phyloP scores from a whole-genome alignment of 2,113 vertebrate species.

The Aegypius monachus region DNA sequence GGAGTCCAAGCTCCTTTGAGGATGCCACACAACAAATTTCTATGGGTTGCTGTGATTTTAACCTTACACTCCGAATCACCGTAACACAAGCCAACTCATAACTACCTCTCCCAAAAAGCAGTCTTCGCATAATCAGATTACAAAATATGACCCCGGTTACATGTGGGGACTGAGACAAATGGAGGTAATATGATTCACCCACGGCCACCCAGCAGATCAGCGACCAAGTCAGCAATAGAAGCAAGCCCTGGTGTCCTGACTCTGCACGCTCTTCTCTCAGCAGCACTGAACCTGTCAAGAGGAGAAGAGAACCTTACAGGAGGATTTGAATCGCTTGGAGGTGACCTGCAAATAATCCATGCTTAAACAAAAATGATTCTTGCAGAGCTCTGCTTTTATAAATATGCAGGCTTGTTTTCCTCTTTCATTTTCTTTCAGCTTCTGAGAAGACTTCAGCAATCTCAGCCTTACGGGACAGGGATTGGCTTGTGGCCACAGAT shows the following conservation, averaged over 20 bases:
- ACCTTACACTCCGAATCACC: background rate
- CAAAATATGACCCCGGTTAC: background rate
- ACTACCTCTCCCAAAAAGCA: background rate
- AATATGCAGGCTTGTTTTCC: background rate
- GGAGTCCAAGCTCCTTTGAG: background rate
- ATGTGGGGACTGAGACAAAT: background rate
- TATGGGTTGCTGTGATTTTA: background rate
- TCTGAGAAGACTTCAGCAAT: background rate
- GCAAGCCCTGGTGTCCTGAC: background rate
- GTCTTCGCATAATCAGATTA: background rate
- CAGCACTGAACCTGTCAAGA: background rate
- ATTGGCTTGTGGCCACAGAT: constrained; percentile 3
- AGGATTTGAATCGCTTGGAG: background rate
- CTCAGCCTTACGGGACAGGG: background rate
- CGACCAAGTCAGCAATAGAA: background rate
- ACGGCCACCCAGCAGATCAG: background rate
- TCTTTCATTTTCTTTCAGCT: background rate
- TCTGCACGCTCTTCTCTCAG: background rate
- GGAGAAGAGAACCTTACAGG: background rate
- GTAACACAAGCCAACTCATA: background rate
- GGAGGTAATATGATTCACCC: background rate
- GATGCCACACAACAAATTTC: background rate
- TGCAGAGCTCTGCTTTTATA: background rate
- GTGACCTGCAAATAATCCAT: background rate
- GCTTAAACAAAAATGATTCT: background rate